Evolutionary conservation across 30 jellyfish, hydroid and myxozoan species (phyloP).

Genomic region (Cassiopea xamachana): DNA sequence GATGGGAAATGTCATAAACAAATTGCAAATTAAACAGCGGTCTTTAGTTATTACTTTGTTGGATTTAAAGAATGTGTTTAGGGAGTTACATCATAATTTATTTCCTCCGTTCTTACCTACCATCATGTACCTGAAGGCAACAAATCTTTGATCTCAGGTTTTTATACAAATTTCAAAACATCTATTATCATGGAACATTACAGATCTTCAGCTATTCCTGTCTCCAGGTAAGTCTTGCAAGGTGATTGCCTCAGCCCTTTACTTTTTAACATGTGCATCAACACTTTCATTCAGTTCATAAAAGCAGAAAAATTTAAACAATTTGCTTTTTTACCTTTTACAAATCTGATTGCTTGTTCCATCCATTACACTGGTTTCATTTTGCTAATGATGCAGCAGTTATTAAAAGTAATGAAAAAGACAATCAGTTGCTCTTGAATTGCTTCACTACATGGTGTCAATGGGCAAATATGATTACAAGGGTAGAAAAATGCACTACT

Average conservation of each 20-base stretch:
- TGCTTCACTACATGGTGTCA: neutral
- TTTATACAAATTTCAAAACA: neutral
- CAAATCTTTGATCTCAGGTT: neutral
- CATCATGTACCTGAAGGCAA: neutral
- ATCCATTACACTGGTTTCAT: neutral
- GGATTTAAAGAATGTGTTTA: neutral
- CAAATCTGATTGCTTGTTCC: neutral
- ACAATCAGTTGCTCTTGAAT: neutral
- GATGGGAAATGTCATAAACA: neutral
- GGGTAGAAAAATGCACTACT: neutral
- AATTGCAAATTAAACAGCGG: neutral
- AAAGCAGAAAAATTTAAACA: neutral
- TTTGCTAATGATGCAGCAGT: neutral
- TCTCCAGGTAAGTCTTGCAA: neutral
- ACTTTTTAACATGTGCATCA: neutral
- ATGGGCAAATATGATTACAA: neutral
- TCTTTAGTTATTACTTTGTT: neutral
- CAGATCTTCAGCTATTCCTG: neutral
- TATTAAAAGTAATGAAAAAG: neutral
- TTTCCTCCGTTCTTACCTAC: neutral
- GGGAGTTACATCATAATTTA: neutral
- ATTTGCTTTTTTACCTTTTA: neutral
- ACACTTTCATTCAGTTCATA: neutral
- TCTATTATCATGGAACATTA: neutral
- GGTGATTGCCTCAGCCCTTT: neutral